Conservation (phyloP, 23 tunicate species). For the Phallusia fumigata region DNA sequence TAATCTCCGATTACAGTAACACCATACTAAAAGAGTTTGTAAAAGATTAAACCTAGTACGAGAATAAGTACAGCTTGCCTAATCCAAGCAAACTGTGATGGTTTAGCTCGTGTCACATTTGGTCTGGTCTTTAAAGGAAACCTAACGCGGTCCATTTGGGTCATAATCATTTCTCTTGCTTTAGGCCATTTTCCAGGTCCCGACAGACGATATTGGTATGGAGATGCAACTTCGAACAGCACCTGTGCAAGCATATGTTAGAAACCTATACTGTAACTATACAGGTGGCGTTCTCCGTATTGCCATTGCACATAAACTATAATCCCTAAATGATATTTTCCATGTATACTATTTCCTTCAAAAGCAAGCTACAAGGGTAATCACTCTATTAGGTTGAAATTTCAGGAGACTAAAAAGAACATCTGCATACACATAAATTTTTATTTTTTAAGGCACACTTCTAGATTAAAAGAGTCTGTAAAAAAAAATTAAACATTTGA, state of each 20-base stretch:
- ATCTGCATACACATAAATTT: too few relatives aligned
- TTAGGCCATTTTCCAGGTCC: constrained; percentile 58
- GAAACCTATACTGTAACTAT: too few relatives aligned
- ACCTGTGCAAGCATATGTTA: neutral
- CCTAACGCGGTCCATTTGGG: constrained; percentile 25
- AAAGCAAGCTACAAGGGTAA: too few relatives aligned
- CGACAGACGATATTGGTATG: constrained; percentile 39
- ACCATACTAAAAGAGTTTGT: neutral
- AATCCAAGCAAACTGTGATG: neutral
- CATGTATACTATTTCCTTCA: too few relatives aligned
- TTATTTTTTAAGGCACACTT: neutral
- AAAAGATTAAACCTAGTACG: neutral
- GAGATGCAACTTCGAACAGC: neutral
- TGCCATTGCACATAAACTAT: too few relatives aligned
- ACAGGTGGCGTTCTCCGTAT: too few relatives aligned
- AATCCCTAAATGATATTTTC: too few relatives aligned
- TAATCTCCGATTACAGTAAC: neutral
- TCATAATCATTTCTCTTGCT: constrained; percentile 48
- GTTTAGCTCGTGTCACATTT: neutral
- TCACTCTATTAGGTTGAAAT: too few relatives aligned
- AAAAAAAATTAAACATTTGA: too few relatives aligned
- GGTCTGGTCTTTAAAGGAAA: constrained; percentile 18
- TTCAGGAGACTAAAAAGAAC: too few relatives aligned
- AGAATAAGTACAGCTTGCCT: neutral
- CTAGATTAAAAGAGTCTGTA: too few relatives aligned